Conservation (phyloP, 2,888 invertebrate genomes). For the Neoscelio sp. region DNA sequence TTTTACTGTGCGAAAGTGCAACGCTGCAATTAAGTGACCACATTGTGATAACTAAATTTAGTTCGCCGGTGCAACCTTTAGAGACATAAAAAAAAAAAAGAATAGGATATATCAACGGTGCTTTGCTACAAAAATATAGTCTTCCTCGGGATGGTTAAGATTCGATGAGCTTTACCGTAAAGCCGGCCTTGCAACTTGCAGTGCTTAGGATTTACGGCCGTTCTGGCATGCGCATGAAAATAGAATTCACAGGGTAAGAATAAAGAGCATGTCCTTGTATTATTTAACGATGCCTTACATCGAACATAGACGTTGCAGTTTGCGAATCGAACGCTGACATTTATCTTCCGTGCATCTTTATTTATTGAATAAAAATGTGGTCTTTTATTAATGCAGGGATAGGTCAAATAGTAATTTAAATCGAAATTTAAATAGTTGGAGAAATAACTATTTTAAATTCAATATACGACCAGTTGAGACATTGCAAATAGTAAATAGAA, state of each 20-base stretch:
- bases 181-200: constrained; percentile 34
- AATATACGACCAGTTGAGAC: no score
- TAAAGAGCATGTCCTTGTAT: constrained; percentile 31
- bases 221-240: constrained; percentile 31
- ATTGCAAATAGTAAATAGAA: no score
- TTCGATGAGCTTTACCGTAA: constrained; percentile 26
- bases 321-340: constrained; percentile 21
- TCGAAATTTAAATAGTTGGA: no score
- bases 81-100: neutral
- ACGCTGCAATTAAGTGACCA: neutral
- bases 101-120: constrained; percentile 4
- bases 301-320: constrained; percentile 9
- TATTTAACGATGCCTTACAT: constrained; percentile 19
- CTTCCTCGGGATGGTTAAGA: constrained; percentile 7
- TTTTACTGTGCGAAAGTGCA: neutral
- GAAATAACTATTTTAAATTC: no score
- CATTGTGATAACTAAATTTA: constrained; percentile 3
- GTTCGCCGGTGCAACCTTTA: constrained; percentile 2
- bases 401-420: no score
- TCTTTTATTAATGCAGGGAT: no score
- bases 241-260: constrained; percentile 22
- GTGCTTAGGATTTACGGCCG: constrained; percentile 30
- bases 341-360: neutral
- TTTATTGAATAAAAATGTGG: neutral
- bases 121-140: constrained; percentile 9